A percentile compares a stretch with the other conserved stretches of the same genome.
Conservation (phyloP, 2,797 vertebrate genomes). For the Myotis daubentonii region DNA sequence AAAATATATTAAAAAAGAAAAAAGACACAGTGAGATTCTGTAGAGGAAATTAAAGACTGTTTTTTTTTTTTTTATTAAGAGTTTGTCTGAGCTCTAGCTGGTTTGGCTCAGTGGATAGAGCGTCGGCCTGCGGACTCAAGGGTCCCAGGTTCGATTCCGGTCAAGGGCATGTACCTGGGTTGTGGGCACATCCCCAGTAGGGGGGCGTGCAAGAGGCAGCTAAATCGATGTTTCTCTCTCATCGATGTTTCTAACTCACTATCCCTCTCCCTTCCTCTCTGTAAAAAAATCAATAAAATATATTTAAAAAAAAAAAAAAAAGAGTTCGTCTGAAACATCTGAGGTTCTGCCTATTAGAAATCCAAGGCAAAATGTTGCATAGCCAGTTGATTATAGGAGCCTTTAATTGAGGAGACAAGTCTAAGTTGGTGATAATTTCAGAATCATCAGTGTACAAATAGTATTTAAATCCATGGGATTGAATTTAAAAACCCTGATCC, state of each 20-base stretch:
- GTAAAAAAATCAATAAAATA: no score
- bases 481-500: background rate
- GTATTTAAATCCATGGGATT: background rate
- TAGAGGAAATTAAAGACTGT: background rate
- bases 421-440: background rate
- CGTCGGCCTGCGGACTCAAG: no score
- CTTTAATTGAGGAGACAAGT: background rate
- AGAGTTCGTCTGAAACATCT: background rate
- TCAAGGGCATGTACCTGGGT: no score
- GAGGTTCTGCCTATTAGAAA: background rate
- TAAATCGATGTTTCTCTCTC: no score
- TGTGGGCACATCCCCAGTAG: no score
- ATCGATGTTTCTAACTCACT: no score
- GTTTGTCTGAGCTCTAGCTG: no score
- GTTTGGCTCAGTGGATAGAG: no score
- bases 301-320: no score
- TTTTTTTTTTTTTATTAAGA: background rate
- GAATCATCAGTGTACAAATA: background rate
- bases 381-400: background rate
- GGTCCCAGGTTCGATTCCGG: no score
- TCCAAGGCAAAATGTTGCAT: slow-evolving; percentile 14
- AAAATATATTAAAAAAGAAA: background rate
- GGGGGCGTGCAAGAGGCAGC: no score
- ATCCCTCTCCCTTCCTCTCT: no score
- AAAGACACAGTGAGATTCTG: background rate